phyloP scores from a whole-genome alignment of 2,888 invertebrate genomes.

The Agonum fuliginosum region DNA sequence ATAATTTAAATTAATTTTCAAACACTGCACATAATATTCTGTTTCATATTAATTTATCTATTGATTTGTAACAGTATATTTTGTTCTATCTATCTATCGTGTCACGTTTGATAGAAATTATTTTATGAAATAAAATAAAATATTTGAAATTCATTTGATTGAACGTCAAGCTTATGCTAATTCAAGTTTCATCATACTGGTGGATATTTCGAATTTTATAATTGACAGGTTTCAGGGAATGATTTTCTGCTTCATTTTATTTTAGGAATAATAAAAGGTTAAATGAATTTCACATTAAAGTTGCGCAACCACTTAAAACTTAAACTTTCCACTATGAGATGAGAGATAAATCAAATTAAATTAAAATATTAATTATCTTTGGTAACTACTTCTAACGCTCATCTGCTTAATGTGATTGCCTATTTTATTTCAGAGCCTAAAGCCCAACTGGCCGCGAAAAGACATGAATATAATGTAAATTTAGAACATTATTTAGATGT shows the following conservation, averaged over 20 bases:
- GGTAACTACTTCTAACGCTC: neutral
- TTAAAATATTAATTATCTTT: conserved; percentile 36
- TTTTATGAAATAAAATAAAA: no score
- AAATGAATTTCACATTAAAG: conserved; percentile 35
- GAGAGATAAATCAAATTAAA: conserved; percentile 28
- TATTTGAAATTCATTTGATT: no score
- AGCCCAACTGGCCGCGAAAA: conserved; percentile 8
- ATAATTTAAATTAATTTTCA: no score
- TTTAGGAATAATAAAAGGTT: conserved; percentile 35
- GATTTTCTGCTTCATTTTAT: neutral
- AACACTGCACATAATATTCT: no score
- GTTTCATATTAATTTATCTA: no score
- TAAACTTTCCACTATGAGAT: neutral
- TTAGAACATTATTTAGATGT: conserved; percentile 37
- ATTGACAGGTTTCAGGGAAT: no score
- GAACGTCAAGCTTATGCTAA: no score
- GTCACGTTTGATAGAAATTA: no score
- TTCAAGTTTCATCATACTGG: no score
- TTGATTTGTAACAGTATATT: no score
- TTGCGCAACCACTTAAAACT: conserved; percentile 24
- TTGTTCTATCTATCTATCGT: no score
- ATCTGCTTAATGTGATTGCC: conserved; percentile 1
- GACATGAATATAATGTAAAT: conserved; percentile 35
- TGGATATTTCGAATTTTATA: no score
- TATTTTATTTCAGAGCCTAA: conserved; percentile 2